These are phyloP conservation scores for Stomorhina lunata DNA, from an alignment of 2,888 invertebrate genomes.

Conservation along the genomic window DNA sequence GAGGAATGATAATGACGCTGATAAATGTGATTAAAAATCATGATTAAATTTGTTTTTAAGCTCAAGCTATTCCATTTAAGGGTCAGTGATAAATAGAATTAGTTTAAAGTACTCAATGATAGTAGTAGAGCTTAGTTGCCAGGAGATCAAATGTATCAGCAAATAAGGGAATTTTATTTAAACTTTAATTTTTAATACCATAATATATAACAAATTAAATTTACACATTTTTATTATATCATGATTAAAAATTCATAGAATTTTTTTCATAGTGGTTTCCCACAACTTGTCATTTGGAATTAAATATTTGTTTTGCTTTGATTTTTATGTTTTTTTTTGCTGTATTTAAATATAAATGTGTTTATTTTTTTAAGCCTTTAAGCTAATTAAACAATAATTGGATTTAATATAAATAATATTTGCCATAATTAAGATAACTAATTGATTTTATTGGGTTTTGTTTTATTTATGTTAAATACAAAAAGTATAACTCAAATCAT, in stretches of 20 bases:
- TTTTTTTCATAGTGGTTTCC: not conserved
- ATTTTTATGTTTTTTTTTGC: not conserved
- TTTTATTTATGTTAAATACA: not conserved
- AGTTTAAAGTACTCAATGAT: not conserved
- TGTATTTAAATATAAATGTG: no score
- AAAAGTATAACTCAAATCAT: not conserved
- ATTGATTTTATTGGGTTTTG: not conserved
- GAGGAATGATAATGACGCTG: not conserved
- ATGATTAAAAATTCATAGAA: not conserved
- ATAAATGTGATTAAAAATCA: constrained; percentile 23
- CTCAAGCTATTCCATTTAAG: not conserved
- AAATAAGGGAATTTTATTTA: no score
- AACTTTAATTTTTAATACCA: no score
- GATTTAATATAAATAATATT: constrained; percentile 7
- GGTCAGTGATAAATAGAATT: not conserved
- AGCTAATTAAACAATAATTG: constrained; percentile 17
- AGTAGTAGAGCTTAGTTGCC: not conserved
- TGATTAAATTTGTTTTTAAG: not conserved
- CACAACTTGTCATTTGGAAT: not conserved
- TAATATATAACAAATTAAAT: no score
- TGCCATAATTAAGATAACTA: not conserved
- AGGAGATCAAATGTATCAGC: no score
- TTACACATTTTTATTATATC: no score
- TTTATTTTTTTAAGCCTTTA: constrained; percentile 1
- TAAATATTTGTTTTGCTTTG: not conserved